phyloP scores from a whole-genome alignment of 2,888 invertebrate genomes.

The Tuberolachnus salignus region DNA sequence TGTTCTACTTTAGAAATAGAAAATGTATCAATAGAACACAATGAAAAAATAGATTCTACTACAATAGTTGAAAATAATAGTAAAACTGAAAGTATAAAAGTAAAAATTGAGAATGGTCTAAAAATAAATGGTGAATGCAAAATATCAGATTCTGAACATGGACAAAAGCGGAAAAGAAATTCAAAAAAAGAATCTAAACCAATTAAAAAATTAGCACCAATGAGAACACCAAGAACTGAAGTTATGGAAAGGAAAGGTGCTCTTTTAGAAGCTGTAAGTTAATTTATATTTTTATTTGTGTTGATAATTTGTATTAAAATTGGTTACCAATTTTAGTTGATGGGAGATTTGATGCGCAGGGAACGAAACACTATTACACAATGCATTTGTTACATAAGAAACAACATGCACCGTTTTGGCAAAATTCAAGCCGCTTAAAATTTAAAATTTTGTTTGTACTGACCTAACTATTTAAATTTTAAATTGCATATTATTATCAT shows the following conservation, averaged over 20 bases:
- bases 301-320: not conserved
- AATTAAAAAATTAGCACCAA: conserved; percentile 1
- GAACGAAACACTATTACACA: conserved; percentile 51
- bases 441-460: not conserved
- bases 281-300: not conserved
- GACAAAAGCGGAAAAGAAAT: conserved; percentile 32
- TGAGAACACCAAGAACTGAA: conserved; percentile 48
- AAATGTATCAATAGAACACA: not conserved
- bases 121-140: not conserved
- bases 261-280: conserved; percentile 51
- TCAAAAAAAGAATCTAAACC: conserved; percentile 40
- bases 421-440: conserved; percentile 38
- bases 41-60: not conserved
- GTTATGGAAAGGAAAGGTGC: conserved; percentile 41
- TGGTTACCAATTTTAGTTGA: conserved; percentile 36
- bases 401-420: conserved; percentile 36
- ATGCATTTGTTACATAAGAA: conserved; percentile 51
- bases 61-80: not conserved
- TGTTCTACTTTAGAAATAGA: conserved; percentile 1
- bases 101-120: not conserved
- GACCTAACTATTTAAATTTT: not conserved
- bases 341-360: conserved; percentile 46
- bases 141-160: not conserved
- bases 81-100: not conserved
- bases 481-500: no score